Conservation (phyloP, 2,113 vertebrate genomes). For the Cinclus mexicanus region DNA sequence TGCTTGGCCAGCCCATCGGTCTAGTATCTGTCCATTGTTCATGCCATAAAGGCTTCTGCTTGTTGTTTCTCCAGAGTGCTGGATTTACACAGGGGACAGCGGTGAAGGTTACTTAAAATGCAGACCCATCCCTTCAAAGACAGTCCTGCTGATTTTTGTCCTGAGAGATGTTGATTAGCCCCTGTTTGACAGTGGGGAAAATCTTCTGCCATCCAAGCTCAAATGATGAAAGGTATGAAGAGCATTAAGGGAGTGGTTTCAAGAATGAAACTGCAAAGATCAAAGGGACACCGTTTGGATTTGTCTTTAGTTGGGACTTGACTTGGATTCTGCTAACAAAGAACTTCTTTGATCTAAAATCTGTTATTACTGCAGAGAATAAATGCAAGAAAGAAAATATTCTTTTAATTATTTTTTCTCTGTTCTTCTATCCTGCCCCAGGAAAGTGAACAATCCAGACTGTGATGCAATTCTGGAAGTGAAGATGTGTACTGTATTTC, state of each 20-base stretch:
- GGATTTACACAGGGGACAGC: background rate
- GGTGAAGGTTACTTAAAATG: background rate
- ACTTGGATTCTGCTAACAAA: constrained; percentile 7
- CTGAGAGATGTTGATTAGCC: background rate
- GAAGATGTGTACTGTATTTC: background rate
- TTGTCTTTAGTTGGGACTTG: background rate
- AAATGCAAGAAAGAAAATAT: background rate
- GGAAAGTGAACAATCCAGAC: background rate
- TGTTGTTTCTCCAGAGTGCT: background rate
- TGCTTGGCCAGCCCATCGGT: background rate
- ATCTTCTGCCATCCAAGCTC: background rate
- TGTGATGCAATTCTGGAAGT: background rate
- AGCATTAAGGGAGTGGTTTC: constrained; percentile 9
- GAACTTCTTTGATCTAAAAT: constrained; percentile 28
- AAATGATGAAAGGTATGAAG: background rate
- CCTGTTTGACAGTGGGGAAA: background rate
- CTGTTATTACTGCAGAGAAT: background rate
- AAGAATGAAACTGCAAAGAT: constrained; percentile 1
- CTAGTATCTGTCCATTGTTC: background rate
- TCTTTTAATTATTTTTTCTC: constrained; percentile 3
- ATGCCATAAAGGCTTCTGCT: background rate
- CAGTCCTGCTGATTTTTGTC: background rate
- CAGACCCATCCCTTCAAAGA: background rate
- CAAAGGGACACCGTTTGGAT: background rate
- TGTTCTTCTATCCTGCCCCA: background rate